Base-by-base conservation (phyloP, 2,113 vertebrate species). In the Oplegnathus fasciatus region DNA sequence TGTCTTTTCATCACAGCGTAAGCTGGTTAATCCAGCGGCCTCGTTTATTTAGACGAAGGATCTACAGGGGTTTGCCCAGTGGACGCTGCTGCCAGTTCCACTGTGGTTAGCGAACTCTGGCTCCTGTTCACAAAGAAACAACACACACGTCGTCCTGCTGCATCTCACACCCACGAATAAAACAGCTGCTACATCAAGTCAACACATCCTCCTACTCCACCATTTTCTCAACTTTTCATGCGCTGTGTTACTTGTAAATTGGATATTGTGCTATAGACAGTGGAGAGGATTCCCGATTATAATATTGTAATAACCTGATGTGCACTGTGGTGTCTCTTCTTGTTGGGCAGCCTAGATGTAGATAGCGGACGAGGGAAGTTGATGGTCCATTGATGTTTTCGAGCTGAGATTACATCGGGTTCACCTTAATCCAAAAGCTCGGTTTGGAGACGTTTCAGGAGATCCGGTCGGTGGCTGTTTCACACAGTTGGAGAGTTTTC, bases 1-100 rank as follows among this genome's bases (percentile, higher is more conserved):
- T 95, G 93, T 94, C 92, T 95, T 95, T 95, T 95, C 94, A 95
- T 95, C 92, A 94, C 88, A 80, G 78, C 37, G 74, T 91, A 90
- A 95, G 80, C 92, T 77, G 58, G 50, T 84, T 93, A 92, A 95
- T 94, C 92, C 90, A 24, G 78, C 8, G 9, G 83, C 82, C 90
- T 85, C 14, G 79, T 94, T 93, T 94, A 92, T 94, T 94, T 93
- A 86, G 86, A 92, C 68, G 83, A 86, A 89, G 87, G 93, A 92
- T 95, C 91, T 85, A 60, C 65, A 46, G 82, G 76, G 83, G 75
- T 91, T 92, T 92, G 84, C 85, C 85, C 88, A 70, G 67, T n/a
- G 78, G 86, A 85, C 68, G 9, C 76, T 48, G 37, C 81, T 87
- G 89, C 90, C 93, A 87, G 88, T 52, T 89, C 71, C 72, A 61